Base-by-base conservation (phyloP, 2,888 invertebrate species). In the Suillia variegata region DNA sequence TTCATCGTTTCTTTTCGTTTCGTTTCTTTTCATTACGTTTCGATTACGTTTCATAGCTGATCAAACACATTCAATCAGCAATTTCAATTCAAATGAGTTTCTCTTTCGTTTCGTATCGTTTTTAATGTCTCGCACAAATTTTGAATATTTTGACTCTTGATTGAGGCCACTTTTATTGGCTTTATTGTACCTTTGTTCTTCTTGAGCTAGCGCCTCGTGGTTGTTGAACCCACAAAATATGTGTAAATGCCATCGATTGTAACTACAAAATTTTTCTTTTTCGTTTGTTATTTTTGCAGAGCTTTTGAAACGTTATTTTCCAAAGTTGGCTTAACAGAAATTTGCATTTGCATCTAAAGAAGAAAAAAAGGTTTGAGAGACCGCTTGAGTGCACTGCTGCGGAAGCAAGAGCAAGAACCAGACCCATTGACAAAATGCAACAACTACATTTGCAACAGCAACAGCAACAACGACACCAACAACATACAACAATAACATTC, bases 251-350 rank as follows among this genome's bases (percentile, higher is more conserved):
- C n/a, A n/a, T n/a, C n/a, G n/a, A n/a, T 26, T 26, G 5, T 6
- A 6, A 26, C 26, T 10, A 26, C 26, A 26, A 26, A 6, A 26
- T 26, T 26, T 26, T 6, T 6, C 26, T 26, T 50, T 58, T 65
- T 55, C 63, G 45, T 62, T 58, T 55, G n/a, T n/a, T n/a, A n/a
- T n/a, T 49, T 66, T 73, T 78, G 62, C 76, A 78, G 76, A 61
- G 56, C 4, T 45, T 45, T 59, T 61, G 18, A 45, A 26, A 47
- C n/a, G 1, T 45, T 10, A 24, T 50, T 21, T 56, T 49, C 4
- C 6, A 6, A 6, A n/a, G 38, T n/a, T 38, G 38, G 17, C 17
- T 51, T 24, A 38, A 38, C 38, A 38, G 15, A 38, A 38, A 38
- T 38, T 38, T n/a, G 38, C 38, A 38, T n/a, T n/a, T 38, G 26